Evolutionary conservation across 2,888 invertebrate genomes (phyloP).

Genomic region (Heteromyza rotundicornis): DNA sequence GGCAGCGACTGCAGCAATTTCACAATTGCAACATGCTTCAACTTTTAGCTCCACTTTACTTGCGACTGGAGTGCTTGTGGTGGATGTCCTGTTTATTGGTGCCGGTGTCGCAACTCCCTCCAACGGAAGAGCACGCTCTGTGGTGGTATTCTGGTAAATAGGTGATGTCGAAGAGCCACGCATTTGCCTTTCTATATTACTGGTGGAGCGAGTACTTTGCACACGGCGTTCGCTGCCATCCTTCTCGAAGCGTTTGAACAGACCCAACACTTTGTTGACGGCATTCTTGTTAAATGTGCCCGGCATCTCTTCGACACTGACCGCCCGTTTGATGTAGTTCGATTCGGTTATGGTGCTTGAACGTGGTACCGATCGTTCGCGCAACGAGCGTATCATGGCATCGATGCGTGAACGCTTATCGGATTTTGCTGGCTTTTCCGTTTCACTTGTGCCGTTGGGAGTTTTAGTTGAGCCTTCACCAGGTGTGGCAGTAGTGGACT

Average conservation of each 20-base stretch:
- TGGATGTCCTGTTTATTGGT: background rate
- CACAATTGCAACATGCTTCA: constrained; percentile 43
- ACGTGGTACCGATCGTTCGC: constrained; percentile 73
- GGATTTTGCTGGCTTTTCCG: constrained; percentile 45
- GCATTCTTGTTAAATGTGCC: constrained; percentile 69
- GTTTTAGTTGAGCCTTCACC: background rate
- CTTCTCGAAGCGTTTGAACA: constrained; percentile 77
- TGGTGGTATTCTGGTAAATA: constrained; percentile 44
- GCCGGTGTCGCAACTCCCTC: constrained; percentile 30
- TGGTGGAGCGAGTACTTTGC: constrained; percentile 57
- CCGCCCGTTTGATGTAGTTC: constrained; percentile 73
- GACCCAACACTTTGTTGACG: constrained; percentile 76
- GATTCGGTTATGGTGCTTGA: constrained; percentile 69
- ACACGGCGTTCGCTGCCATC: constrained; percentile 62
- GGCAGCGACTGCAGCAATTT: constrained; percentile 16
- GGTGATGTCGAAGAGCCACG: constrained; percentile 47
- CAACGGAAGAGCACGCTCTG: constrained; percentile 39
- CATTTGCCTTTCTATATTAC: constrained; percentile 57
- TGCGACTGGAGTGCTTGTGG: background rate
- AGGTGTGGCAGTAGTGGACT: background rate
- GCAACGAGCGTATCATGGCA: constrained; percentile 67
- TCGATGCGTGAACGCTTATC: constrained; percentile 64
- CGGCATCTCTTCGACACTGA: constrained; percentile 74
- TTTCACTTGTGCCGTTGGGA: background rate
- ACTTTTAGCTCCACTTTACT: constrained; percentile 56